phyloP scores from a whole-genome alignment of 2,797 vertebrate species.

The Leptatherina wallacei region DNA sequence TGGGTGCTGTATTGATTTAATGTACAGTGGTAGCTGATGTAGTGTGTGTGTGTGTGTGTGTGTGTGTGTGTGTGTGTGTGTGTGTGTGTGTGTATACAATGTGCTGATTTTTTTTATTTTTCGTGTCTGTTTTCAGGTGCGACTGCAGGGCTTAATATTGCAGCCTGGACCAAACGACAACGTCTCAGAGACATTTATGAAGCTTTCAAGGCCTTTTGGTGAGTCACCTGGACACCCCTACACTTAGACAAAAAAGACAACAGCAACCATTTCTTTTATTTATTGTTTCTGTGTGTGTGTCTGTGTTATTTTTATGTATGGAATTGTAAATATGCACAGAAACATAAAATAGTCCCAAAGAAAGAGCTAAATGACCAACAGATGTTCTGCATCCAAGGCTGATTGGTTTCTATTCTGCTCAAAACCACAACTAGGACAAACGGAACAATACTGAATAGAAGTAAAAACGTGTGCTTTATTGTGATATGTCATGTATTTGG shows the following conservation, averaged over 20 bases:
- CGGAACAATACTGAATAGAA: constrained; percentile 1
- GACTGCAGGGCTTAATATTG: constrained; percentile 59
- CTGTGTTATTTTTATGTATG: not conserved
- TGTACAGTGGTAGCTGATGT: constrained; percentile 20
- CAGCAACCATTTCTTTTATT: not conserved
- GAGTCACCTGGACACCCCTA: constrained; percentile 49
- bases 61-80: constrained; percentile 1
- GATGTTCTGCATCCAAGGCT: constrained; percentile 17
- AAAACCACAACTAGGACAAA: constrained; percentile 15
- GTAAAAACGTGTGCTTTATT: not conserved
- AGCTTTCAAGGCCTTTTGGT: constrained; percentile 84
- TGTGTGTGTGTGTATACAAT: not conserved
- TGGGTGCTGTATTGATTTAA: constrained; percentile 36
- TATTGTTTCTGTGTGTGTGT: not conserved
- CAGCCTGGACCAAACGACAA: constrained; percentile 57
- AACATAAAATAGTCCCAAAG: not conserved
- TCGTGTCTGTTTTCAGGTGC: constrained; percentile 48
- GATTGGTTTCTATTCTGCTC: constrained; percentile 17
- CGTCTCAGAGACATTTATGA: constrained; percentile 79
- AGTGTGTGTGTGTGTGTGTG: constrained; percentile 9
- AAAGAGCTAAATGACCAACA: constrained; percentile 36
- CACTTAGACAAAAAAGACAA: not conserved
- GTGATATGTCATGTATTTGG: not conserved
- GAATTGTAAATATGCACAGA: constrained; percentile 13
- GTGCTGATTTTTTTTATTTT: constrained; percentile 8